Percentiles rank a stretch among this genome's conserved stretches.
These are phyloP conservation scores for Solen grandis DNA, from an alignment of 1,140 invertebrate genomes.

Conservation along the genomic window DNA sequence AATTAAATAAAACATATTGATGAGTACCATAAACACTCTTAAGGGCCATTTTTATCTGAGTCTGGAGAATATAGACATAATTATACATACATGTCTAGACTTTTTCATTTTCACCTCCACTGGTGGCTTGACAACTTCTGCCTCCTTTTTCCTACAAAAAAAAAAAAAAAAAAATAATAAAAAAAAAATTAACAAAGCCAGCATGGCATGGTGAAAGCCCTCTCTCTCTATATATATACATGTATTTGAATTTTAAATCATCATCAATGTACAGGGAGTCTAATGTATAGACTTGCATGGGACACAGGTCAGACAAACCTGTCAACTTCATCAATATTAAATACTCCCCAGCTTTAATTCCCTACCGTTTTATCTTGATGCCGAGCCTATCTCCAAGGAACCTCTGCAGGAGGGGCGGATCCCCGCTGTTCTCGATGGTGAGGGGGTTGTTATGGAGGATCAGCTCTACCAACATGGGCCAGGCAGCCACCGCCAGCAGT, in stretches of 20 bases:
- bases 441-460: constrained; percentile 79
- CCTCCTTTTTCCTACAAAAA: constrained; percentile 61
- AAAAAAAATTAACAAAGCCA: background rate
- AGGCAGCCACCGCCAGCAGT: constrained; percentile 77
- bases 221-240: too few species aligned
- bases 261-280: too few species aligned
- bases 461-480: constrained; percentile 79
- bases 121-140: constrained; percentile 62
- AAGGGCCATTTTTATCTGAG: too few species aligned
- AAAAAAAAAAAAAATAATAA: background rate
- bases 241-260: too few species aligned
- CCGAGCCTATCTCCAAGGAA: constrained; percentile 78
- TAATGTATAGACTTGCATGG: too few species aligned
- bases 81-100: constrained; percentile 69
- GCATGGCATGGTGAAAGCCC: too few species aligned
- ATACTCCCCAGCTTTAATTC: too few species aligned
- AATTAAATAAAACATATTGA: too few species aligned
- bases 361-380: constrained; percentile 74
- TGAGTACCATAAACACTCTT: too few species aligned
- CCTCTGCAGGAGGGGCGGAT: constrained; percentile 78
- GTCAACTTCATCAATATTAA: too few species aligned
- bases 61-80: too few species aligned
- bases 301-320: too few species aligned
- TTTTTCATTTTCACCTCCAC: constrained; percentile 65
- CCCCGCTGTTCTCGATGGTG: constrained; percentile 74